Evolutionary conservation across 2,113 vertebrate genomes (phyloP).

Genomic region (pig (Sus scrofa)): T2T-Sscrofa CM000824.6:120744001-120744500

Average conservation of each 20-base stretch:
- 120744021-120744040: neutral
- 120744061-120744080: neutral
- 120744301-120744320: neutral
- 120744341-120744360: neutral
- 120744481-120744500: conserved; percentile 1
- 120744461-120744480: neutral
- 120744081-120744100: neutral
- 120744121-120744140: neutral
- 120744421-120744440: neutral
- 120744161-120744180: neutral
- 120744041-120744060: conserved; percentile 21
- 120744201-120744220: neutral
- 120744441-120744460: neutral
- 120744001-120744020: neutral
- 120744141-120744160: neutral
- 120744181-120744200: conserved; percentile 52
- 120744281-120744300: neutral
- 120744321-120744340: neutral
- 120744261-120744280: neutral
- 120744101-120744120: neutral
- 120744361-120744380: neutral
- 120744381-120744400: neutral
- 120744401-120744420: neutral
- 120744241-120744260: neutral
- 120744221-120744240: neutral